Percentiles rank a stretch among this genome's conserved stretches.
Conservation (phyloP, 2,888 invertebrate species). For the Synergus gifuensis region DNA sequence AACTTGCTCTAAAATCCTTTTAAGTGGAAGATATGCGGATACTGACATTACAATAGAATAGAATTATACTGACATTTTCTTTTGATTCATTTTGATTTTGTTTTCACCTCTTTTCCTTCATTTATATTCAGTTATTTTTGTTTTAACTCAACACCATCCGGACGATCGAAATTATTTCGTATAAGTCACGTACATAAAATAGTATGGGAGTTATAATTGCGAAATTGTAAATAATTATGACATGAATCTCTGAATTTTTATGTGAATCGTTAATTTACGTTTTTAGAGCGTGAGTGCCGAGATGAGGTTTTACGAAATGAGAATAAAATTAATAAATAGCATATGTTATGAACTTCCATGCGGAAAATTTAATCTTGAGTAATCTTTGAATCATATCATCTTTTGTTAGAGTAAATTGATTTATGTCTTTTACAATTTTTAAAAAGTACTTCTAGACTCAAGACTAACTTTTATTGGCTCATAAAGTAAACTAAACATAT, state of each 20-base stretch:
- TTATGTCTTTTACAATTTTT: too few species aligned
- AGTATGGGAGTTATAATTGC: neutral
- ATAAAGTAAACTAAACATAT: neutral
- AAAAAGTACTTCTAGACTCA: too few species aligned
- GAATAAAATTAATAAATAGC: constrained; percentile 30
- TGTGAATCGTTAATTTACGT: neutral
- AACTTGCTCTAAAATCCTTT: constrained; percentile 10
- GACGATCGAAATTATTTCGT: neutral
- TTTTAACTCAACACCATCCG: neutral
- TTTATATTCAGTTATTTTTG: neutral
- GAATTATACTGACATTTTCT: neutral
- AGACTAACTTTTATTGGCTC: too few species aligned
- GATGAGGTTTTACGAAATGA: neutral
- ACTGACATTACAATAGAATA: too few species aligned
- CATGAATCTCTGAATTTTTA: neutral
- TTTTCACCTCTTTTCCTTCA: neutral
- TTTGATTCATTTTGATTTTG: neutral
- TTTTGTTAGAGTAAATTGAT: too few species aligned
- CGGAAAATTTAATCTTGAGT: too few species aligned
- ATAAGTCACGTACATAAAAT: neutral
- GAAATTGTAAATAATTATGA: neutral
- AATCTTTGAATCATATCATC: too few species aligned
- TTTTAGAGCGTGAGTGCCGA: neutral
- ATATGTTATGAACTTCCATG: too few species aligned
- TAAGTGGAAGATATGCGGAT: neutral